Conservation (phyloP, 2,888 invertebrate genomes). For the Ischnura elegans region DNA sequence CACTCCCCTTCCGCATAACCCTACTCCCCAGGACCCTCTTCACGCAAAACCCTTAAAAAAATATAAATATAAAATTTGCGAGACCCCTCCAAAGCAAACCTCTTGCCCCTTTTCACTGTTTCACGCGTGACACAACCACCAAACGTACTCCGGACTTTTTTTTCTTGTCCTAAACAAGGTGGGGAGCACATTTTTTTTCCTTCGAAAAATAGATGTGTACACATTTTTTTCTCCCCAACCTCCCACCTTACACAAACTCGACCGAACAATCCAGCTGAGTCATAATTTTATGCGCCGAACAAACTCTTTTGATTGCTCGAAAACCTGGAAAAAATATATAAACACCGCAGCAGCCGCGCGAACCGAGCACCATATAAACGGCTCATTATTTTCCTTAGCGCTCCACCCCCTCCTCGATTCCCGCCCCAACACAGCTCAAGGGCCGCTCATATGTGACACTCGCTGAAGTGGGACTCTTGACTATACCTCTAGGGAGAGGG, state of each 20-base stretch:
- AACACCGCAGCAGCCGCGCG: neutral
- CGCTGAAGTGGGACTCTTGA: slow-evolving; percentile 39
- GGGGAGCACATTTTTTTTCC: slow-evolving; percentile 6
- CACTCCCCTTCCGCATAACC: neutral
- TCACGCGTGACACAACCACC: slow-evolving; percentile 62
- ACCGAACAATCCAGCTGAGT: slow-evolving; percentile 46
- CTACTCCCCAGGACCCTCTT: neutral
- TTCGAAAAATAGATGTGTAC: too few relatives aligned
- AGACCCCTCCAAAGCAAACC: neutral
- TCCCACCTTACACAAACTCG: neutral
- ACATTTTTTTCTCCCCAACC: neutral
- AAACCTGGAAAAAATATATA: slow-evolving; percentile 46
- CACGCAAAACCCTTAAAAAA: neutral
- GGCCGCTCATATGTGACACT: slow-evolving; percentile 48
- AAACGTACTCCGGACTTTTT: neutral
- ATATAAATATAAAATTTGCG: too few relatives aligned
- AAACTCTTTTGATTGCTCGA: slow-evolving; percentile 50
- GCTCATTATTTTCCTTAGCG: slow-evolving; percentile 4
- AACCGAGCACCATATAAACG: slow-evolving; percentile 5
- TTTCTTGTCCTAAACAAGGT: slow-evolving; percentile 7
- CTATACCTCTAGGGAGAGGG: neutral
- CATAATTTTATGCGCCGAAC: slow-evolving; percentile 65
- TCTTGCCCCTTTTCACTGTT: slow-evolving; percentile 2
- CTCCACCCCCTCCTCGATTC: neutral
- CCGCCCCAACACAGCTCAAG: neutral